Base-by-base conservation (phyloP, 2,888 invertebrate species). In the Monopis laevigella region DNA sequence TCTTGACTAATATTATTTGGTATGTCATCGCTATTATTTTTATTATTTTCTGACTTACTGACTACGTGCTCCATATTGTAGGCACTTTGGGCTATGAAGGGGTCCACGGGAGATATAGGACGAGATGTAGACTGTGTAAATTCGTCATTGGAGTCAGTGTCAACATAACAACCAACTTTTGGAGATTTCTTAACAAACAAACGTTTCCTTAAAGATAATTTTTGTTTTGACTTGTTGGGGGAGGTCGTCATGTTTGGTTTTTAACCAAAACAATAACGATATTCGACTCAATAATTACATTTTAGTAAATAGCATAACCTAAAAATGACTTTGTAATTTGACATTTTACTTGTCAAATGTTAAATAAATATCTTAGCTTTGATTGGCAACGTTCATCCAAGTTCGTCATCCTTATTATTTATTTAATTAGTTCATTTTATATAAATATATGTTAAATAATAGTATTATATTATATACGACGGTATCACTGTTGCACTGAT, bases 261-360 rank as follows among this genome's bases (percentile, higher is more conserved):
- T 54, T 51, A 63, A 61, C 61, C 65, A 67, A n/a, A 55, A 53
- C 54, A 52, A 39, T 14, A 57, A 65, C 59, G 48, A 57, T 49
- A 65, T 74, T 77, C 75, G 66, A 51, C 67, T 78, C 73, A 77
- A 54, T 65, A 67, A 78, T 77, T 70, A 72, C 75, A 78, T 77
- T 75, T 55, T 75, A 73, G 63, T 55, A 64, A 58, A 57, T 60
- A 72, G 65, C 66, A 62, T 78, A 78, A 78, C 77, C 78, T 73
- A 65, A 41, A n/a, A 52, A 58, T 52, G 56, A 55, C 51, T 49
- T 46, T 48, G 48, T 17, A 10, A 32, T 54, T 46, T 70, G 68
- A 63, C 72, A 69, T 67, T 59, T 56, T 55, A 53, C 51, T 41
- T 27, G 47, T 46, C 51, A 55, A 51, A 54, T 60, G 61, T 52